Percentiles rank a stretch among this genome's conserved stretches.
These are phyloP conservation scores for Monoplex corrugatus DNA, from an alignment of 2,888 invertebrate species.

Conservation along the genomic window DNA sequence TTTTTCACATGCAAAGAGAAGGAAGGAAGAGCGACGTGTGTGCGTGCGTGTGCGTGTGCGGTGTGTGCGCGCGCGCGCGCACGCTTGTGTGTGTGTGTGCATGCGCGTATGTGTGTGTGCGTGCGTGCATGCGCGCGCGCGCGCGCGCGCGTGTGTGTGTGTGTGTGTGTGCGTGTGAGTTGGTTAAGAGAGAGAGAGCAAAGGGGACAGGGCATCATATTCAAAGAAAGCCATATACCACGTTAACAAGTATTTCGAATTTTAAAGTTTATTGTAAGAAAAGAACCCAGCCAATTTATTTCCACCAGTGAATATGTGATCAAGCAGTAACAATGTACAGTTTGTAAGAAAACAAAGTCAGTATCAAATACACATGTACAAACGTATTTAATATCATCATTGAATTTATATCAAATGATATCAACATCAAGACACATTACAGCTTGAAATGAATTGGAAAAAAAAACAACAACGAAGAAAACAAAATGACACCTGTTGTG, in stretches of 20 bases:
- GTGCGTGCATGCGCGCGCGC: too few relatives aligned
- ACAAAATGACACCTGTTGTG: background rate
- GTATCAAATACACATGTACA: background rate
- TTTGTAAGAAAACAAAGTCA: background rate
- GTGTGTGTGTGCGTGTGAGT: background rate
- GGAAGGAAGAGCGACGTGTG: conserved; percentile 14
- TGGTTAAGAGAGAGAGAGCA: background rate
- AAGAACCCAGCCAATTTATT: background rate
- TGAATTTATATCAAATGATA: background rate
- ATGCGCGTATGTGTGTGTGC: conserved; percentile 4
- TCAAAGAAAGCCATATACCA: too few relatives aligned
- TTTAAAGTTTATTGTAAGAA: too few relatives aligned
- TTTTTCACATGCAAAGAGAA: too few relatives aligned
- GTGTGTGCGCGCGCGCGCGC: conserved; percentile 6
- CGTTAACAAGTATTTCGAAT: too few relatives aligned
- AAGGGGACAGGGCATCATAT: background rate
- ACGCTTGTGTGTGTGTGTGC: conserved; percentile 18
- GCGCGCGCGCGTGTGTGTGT: background rate
- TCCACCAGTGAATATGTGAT: too few relatives aligned
- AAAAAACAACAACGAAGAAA: background rate
- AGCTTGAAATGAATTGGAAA: background rate
- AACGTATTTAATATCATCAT: background rate
- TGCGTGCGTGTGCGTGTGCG: conserved; percentile 25
- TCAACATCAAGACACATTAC: background rate
- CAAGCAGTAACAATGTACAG: background rate